phyloP scores from a whole-genome alignment of 2,797 vertebrate genomes.

The Sphenodon punctatus region DNA sequence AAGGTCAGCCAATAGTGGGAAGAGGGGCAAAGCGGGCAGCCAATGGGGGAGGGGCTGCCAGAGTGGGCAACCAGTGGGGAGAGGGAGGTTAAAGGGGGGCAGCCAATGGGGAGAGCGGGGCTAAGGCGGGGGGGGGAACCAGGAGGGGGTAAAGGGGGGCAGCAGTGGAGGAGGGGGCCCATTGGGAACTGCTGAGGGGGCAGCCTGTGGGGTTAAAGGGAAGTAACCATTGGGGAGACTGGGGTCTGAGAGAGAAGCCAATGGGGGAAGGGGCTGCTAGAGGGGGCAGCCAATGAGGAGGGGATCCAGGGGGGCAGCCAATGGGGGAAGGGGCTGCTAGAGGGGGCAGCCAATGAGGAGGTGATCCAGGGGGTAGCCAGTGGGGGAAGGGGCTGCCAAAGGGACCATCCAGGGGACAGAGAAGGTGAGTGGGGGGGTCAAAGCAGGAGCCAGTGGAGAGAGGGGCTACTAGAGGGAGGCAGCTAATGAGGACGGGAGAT shows the following conservation, averaged over 20 bases:
- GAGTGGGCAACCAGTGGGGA: background rate
- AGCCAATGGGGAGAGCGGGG: accelerated
- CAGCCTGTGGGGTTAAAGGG: no score
- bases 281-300: background rate
- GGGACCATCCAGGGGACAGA: background rate
- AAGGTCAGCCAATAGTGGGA: background rate
- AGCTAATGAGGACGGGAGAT: no score
- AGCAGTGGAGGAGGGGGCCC: background rate
- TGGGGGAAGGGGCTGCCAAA: no score
- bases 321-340: background rate
- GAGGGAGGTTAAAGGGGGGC: background rate
- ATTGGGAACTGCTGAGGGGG: accelerated
- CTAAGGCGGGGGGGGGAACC: background rate
- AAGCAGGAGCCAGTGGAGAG: background rate
- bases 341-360: background rate
- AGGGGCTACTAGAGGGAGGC: background rate
- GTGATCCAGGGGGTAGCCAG: no score
- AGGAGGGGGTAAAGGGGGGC: background rate
- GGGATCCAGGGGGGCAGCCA: background rate
- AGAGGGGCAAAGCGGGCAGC: background rate
- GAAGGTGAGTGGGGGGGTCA: background rate
- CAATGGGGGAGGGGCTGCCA: background rate
- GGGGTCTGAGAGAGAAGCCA: background rate
- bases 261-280: background rate
- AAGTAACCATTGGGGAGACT: no score